phyloP scores from a whole-genome alignment of 2,797 vertebrate genomes.

The Psittacula derbiana region DNA sequence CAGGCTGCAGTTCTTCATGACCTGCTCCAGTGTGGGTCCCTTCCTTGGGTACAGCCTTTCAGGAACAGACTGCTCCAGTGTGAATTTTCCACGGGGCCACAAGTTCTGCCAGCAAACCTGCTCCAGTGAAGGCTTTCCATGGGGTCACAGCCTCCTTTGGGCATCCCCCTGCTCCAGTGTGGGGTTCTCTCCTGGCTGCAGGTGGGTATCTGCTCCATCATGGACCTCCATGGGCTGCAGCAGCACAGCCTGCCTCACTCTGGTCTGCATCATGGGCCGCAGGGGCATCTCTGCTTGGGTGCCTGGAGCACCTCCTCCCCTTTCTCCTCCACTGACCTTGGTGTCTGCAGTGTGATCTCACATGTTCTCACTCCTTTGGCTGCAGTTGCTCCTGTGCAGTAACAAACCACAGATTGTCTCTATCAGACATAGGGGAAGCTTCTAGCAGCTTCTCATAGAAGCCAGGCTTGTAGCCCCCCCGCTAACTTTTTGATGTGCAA shows the following conservation, averaged over 20 bases:
- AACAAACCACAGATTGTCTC: not conserved
- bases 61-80: not conserved
- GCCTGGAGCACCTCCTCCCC: not conserved
- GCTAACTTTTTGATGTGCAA: not conserved
- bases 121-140: not conserved
- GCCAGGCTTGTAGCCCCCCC: fast-evolving
- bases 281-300: not conserved
- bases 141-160: not conserved
- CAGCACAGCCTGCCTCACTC: too few species aligned
- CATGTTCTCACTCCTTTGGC: not conserved
- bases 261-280: not conserved
- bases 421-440: not conserved
- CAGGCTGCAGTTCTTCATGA: not conserved
- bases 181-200: fast-evolving
- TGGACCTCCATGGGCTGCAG: not conserved
- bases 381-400: not conserved
- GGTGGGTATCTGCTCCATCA: not conserved
- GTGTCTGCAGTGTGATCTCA: too few species aligned
- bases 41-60: not conserved
- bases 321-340: not conserved
- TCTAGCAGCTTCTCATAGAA: not conserved
- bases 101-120: not conserved
- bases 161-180: not conserved
- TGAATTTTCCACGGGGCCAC: not conserved
- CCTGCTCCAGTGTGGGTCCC: not conserved